A percentile compares a stretch with the other conserved stretches of the same genome.
Evolutionary conservation across 1,140 invertebrate genomes (phyloP).

Genomic region (Meloidogyne floridensis): DNA sequence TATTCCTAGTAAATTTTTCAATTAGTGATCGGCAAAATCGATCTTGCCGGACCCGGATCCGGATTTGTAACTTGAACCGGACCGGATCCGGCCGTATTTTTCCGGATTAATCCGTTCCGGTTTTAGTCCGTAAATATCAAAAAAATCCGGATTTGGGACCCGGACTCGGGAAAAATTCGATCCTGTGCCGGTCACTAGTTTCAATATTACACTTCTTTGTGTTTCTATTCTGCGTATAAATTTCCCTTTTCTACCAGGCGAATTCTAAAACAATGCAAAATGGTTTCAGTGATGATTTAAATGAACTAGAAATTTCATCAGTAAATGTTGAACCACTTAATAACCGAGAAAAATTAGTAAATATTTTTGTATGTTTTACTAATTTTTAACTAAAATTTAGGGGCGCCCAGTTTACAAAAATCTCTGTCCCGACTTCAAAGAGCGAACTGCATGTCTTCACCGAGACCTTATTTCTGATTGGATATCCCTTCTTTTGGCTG

Average conservation of each 20-base stretch:
- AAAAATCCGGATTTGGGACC: too few relatives aligned
- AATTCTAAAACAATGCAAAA: background rate
- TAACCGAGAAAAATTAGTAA: background rate
- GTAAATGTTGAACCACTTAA: background rate
- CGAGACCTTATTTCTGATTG: slow-evolving; percentile 19
- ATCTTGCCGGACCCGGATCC: too few relatives aligned
- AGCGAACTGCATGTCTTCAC: slow-evolving; percentile 2
- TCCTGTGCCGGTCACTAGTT: too few relatives aligned
- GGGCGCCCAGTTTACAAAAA: background rate
- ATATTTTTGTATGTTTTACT: background rate
- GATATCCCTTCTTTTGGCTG: slow-evolving; percentile 27
- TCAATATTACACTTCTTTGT: too few relatives aligned
- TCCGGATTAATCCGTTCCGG: too few relatives aligned
- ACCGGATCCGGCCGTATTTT: too few relatives aligned
- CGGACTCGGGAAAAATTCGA: too few relatives aligned
- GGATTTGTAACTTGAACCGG: too few relatives aligned
- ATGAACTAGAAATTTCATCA: background rate
- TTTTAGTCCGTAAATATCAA: too few relatives aligned
- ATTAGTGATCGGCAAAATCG: too few relatives aligned
- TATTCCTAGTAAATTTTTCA: too few relatives aligned
- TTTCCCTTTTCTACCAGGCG: background rate
- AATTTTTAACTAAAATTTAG: background rate
- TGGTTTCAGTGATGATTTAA: background rate
- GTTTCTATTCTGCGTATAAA: too few relatives aligned
- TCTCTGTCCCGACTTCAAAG: slow-evolving; percentile 16